phyloP scores from a whole-genome alignment of 2,888 invertebrate species.

The Agrenia bidenticulata region DNA sequence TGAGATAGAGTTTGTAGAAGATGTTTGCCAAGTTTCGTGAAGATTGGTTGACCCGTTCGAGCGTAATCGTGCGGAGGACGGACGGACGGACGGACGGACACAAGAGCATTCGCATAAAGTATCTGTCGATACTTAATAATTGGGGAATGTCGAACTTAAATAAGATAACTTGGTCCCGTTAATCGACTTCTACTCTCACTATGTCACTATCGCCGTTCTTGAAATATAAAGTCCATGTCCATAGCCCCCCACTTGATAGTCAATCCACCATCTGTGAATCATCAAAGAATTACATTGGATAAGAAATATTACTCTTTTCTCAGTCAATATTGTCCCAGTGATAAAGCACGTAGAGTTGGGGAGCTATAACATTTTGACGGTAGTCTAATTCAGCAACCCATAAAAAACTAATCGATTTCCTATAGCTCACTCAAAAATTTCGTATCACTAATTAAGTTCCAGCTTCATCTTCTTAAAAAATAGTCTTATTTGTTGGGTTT shows the following conservation, averaged over 20 bases:
- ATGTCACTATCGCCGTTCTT: slow-evolving; percentile 14
- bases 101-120: no score
- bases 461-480: slow-evolving; percentile 32
- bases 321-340: slow-evolving; percentile 7
- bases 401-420: slow-evolving; percentile 14
- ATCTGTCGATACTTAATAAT: no score
- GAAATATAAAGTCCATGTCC: slow-evolving; percentile 23
- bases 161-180: no score
- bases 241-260: slow-evolving; percentile 20
- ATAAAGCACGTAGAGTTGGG: slow-evolving; percentile 13
- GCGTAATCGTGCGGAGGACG: no score
- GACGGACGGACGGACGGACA: no score
- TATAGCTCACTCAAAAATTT: slow-evolving; percentile 25
- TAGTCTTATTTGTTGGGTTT: slow-evolving; percentile 34
- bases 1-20: no score
- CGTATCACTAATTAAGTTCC: slow-evolving; percentile 23
- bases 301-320: slow-evolving; percentile 24
- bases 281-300: slow-evolving; percentile 23
- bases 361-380: slow-evolving; percentile 25
- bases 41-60: no score
- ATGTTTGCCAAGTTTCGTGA: no score
- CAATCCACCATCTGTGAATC: slow-evolving; percentile 18
- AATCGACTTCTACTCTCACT: slow-evolving; percentile 24
- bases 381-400: slow-evolving; percentile 31
- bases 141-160: no score